These are phyloP conservation scores for Diadophis punctatus DNA, from an alignment of 2,113 vertebrate genomes.

Conservation along the genomic window DNA sequence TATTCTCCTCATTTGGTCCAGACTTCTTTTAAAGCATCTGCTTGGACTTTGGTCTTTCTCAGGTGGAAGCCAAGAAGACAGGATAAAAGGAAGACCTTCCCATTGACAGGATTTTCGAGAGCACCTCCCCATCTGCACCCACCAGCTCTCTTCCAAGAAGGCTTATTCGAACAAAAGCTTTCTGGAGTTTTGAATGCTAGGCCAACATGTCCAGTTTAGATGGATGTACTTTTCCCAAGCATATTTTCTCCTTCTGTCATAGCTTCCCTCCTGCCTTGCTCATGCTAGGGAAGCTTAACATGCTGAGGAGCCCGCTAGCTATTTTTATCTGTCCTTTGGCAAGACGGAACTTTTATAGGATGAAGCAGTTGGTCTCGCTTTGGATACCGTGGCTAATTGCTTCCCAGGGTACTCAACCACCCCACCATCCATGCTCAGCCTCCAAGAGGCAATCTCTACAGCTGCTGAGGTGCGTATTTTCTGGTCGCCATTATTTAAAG, in stretches of 20 bases:
- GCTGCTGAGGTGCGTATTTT: not conserved
- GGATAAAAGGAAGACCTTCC: conserved; percentile 10
- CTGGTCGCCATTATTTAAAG: not conserved
- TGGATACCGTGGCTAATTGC: conserved; percentile 1
- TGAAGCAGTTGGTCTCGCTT: conserved; percentile 5
- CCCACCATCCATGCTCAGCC: not conserved
- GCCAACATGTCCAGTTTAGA: conserved; percentile 59
- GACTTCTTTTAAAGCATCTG: conserved; percentile 42
- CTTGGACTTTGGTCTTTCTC: conserved; percentile 45
- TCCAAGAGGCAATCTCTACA: conserved; percentile 22
- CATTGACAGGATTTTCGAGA: not conserved
- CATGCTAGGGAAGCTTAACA: conserved; percentile 32
- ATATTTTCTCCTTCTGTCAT: conserved; percentile 41
- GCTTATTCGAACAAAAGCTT: not conserved
- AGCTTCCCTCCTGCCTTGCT: conserved; percentile 25
- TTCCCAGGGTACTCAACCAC: not conserved
- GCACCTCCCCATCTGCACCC: conserved; percentile 35
- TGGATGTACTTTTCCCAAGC: conserved; percentile 43
- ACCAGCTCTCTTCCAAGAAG: not conserved
- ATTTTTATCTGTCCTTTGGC: conserved; percentile 30
- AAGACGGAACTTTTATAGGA: not conserved
- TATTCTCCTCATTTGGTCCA: conserved; percentile 40
- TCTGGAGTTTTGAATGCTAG: conserved; percentile 47
- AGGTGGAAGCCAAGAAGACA: conserved; percentile 37
- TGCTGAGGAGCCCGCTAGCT: conserved; percentile 26